phyloP scores from a whole-genome alignment of 1,140 invertebrate species.

The Caenorhabditis tropicalis region DNA sequence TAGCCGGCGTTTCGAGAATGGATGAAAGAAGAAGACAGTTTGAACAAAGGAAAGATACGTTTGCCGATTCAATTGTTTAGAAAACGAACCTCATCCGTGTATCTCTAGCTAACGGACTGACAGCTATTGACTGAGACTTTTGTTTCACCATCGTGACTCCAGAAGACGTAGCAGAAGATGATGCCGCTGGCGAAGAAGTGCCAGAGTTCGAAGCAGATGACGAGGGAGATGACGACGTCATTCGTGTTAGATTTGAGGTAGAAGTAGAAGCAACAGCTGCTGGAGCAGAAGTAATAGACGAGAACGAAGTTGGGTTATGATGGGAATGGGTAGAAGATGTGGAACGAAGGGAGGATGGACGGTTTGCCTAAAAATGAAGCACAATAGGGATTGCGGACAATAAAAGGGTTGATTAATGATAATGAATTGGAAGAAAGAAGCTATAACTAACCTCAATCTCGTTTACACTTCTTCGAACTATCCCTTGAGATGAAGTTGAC shows the following conservation, averaged over 20 bases:
- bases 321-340: background rate
- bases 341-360: conserved; percentile 26
- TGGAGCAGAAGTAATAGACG: conserved; percentile 6
- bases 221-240: conserved; percentile 6
- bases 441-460: background rate
- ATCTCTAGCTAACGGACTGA: conserved; percentile 26
- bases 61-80: background rate
- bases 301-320: background rate
- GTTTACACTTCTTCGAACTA: conserved; percentile 25
- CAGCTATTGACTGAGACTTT: conserved; percentile 18
- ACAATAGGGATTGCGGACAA: background rate
- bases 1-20: too few relatives aligned
- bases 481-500: conserved; percentile 4
- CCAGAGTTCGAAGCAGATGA: conserved; percentile 11
- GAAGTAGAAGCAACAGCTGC: background rate
- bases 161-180: background rate
- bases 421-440: background rate
- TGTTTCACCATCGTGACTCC: background rate
- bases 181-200: background rate
- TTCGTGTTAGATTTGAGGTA: background rate
- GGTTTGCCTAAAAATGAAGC: conserved; percentile 12
- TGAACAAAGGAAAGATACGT: too few relatives aligned
- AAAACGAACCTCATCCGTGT: conserved; percentile 8
- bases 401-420: background rate
- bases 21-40: too few relatives aligned